Evolutionary conservation across 2,113 vertebrate genomes (phyloP).

Genomic region (Cyprinodon tularosa): DNA sequence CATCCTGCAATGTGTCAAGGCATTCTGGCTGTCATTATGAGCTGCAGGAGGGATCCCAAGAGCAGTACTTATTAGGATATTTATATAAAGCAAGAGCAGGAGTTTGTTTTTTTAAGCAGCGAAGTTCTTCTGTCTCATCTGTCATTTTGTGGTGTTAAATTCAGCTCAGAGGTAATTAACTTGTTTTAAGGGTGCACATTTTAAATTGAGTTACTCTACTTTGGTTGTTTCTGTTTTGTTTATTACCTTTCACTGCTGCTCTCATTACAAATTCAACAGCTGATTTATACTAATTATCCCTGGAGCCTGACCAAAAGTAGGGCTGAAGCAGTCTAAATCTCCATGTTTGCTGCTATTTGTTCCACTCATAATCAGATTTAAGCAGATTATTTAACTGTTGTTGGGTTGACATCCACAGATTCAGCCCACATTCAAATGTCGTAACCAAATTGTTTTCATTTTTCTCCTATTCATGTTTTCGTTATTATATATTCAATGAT

Average conservation of each 20-base stretch:
- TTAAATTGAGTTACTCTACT: neutral
- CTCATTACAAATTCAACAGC: neutral
- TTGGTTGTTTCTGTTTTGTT: neutral
- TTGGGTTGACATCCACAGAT: neutral
- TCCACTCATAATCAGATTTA: neutral
- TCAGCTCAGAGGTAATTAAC: neutral
- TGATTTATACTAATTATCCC: neutral
- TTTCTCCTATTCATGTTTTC: neutral
- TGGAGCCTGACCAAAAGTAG: neutral
- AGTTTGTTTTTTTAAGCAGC: constrained; percentile 5
- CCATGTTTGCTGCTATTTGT: neutral
- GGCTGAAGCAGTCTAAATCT: neutral
- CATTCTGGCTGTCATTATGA: constrained; percentile 35
- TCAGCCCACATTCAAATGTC: neutral
- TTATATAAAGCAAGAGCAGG: constrained; percentile 25
- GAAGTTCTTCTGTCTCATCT: neutral
- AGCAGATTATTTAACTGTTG: neutral
- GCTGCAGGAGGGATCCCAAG: constrained; percentile 10
- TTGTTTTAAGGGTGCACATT: neutral
- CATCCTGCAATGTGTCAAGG: constrained; percentile 49
- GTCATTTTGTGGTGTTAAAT: neutral
- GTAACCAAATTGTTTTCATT: neutral
- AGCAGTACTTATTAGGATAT: constrained; percentile 29
- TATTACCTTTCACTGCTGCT: neutral
- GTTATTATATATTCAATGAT: neutral